phyloP scores from a whole-genome alignment of 2,113 vertebrate species.

The Pica pica region DNA sequence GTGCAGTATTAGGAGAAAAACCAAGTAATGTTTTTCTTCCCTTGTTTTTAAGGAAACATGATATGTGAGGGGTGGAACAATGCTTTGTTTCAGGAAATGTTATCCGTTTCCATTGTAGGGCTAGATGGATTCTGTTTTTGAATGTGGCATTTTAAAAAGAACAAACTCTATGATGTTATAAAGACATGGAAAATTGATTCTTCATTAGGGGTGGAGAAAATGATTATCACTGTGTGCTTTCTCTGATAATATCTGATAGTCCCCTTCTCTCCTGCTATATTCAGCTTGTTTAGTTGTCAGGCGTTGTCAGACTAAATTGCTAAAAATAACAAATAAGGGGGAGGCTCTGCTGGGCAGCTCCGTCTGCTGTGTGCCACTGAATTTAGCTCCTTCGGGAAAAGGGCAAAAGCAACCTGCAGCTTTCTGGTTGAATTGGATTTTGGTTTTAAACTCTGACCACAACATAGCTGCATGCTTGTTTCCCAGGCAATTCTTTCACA shows the following conservation, averaged over 20 bases:
- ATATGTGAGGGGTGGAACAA: constrained; percentile 63
- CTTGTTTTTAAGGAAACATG: constrained; percentile 75
- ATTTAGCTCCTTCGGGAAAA: constrained; percentile 66
- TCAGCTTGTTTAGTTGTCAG: constrained; percentile 75
- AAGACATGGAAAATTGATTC: constrained; percentile 74
- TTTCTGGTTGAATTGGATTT: constrained; percentile 47
- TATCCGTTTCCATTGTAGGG: constrained; percentile 70
- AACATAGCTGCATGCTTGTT: not conserved
- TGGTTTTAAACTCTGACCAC: constrained; percentile 48
- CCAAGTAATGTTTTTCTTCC: constrained; percentile 68
- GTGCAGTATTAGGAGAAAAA: constrained; percentile 63
- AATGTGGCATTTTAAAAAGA: constrained; percentile 65
- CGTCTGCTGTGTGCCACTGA: constrained; percentile 60
- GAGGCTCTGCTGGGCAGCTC: constrained; percentile 61
- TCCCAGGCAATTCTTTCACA: not conserved
- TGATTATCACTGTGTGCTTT: constrained; percentile 67
- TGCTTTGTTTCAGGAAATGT: constrained; percentile 67
- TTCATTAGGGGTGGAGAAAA: constrained; percentile 70
- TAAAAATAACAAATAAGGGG: constrained; percentile 80
- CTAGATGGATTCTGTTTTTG: constrained; percentile 63
- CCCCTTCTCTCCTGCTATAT: constrained; percentile 72
- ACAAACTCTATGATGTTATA: constrained; percentile 59
- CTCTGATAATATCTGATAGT: constrained; percentile 72
- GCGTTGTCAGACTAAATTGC: constrained; percentile 73
- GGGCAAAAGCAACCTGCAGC: constrained; percentile 56